These are phyloP conservation scores for Dolomedes plantarius DNA, from an alignment of 2,888 invertebrate species.

Conservation along the genomic window DNA sequence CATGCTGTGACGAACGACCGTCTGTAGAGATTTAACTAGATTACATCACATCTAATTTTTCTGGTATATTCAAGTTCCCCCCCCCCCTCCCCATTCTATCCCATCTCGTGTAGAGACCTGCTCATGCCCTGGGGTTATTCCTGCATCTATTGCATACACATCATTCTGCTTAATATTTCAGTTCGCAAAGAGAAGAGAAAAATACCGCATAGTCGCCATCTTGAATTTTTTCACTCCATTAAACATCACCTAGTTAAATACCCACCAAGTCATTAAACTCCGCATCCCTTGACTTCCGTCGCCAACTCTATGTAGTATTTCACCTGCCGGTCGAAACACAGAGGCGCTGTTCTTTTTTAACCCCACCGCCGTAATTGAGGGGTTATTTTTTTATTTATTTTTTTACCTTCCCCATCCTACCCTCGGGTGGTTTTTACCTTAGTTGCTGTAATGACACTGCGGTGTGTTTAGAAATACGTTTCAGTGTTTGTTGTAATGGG, in stretches of 20 bases:
- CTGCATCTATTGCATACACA: too few species aligned
- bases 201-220: not conserved
- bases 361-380: not conserved
- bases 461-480: not conserved
- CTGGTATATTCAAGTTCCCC: too few species aligned
- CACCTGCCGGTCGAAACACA: not conserved
- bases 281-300: not conserved
- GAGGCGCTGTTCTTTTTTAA: not conserved
- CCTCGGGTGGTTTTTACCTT: not conserved
- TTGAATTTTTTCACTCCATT: not conserved
- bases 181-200: not conserved
- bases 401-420: not conserved
- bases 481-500: not conserved
- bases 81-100: too few species aligned
- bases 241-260: not conserved
- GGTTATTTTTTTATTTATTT: not conserved
- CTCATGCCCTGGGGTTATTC: too few species aligned
- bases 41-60: too few species aligned
- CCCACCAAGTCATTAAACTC: not conserved
- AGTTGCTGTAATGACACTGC: not conserved
- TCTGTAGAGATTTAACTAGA: too few species aligned
- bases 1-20: too few species aligned
- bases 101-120: too few species aligned
- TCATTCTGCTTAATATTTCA: too few species aligned
- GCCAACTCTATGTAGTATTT: not conserved